Base-by-base conservation (phyloP, 1,140 invertebrate species). In the Zaprionus taronus region DNA sequence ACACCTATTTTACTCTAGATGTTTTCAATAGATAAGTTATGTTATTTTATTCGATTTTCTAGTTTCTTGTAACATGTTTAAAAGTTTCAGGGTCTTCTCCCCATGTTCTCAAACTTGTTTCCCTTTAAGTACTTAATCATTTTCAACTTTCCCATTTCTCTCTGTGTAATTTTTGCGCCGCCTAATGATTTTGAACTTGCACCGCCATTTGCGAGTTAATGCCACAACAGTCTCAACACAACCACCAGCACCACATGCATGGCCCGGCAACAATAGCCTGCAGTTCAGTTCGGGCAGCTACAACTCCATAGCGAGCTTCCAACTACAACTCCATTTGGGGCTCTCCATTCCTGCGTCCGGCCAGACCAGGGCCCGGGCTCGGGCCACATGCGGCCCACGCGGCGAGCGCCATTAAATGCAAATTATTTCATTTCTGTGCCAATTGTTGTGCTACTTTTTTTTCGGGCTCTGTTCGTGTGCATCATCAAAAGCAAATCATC, bases 361-460 rank as follows among this genome's bases (percentile, higher is more conserved):
- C 51, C n/a, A 44, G 56, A 55, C 60, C 82, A 28, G 28, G 20
- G 20, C 20, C 20, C 20, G 20, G 1, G 28, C 28, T 9, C 31
- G 9, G 56, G 65, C 64, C 82, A 77, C 55, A 81, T 82, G 83
- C 83, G 79, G 78, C 81, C 84, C 84, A 84, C 75, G 81, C 80
- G 65, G 72, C 72, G 61, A 79, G 57, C 73, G 79, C 81, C 89
- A 91, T 91, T 91, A 91, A 91, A 91, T 91, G 89, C 89, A 91
- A 91, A 91, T 91, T 91, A 91, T 91, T 91, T 77, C 83, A 89
- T 91, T 91, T 89, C 89, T 91, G 83, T 89, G 89, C 89, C 87
- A 91, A 91, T 91, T 91, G 78, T 79, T 90, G 86, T 90, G 86
- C 85, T 85, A 90, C 85, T 91, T 90, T 90, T 90, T 90, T 65